Conservation (phyloP, 2,888 invertebrate genomes). For the Iselma pallidipennis region DNA sequence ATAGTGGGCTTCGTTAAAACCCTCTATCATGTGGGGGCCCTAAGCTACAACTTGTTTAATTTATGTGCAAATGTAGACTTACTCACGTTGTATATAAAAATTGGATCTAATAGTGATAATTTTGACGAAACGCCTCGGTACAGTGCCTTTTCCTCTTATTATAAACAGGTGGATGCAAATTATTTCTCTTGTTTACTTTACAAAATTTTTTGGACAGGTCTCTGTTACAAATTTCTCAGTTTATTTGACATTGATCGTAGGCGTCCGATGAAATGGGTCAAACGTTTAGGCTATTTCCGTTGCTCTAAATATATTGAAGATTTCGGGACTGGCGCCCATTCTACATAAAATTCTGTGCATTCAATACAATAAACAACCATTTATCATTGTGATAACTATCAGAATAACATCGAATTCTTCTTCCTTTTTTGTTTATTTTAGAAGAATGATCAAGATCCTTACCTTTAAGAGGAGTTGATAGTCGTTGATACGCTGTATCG, state of each 20-base stretch:
- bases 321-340: slow-evolving; percentile 34
- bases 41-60: no score
- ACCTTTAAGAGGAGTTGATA: slow-evolving; percentile 94
- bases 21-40: no score
- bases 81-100: no score
- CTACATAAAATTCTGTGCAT: slow-evolving; percentile 23
- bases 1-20: no score
- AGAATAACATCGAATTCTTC: slow-evolving; percentile 8
- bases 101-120: no score
- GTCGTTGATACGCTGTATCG: slow-evolving; percentile 94
- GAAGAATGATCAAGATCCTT: slow-evolving; percentile 34
- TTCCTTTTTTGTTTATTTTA: no score
- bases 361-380: slow-evolving; percentile 19
- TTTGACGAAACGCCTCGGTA: no score
- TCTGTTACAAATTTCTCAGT: neutral
- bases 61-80: no score
- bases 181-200: neutral
- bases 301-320: slow-evolving; percentile 31
- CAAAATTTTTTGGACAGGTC: neutral
- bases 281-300: slow-evolving; percentile 42
- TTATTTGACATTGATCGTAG: slow-evolving; percentile 38
- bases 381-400: slow-evolving; percentile 18
- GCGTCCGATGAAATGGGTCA: slow-evolving; percentile 45
- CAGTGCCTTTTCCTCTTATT: no score
- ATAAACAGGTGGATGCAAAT: no score